Percentiles rank a stretch among this genome's conserved stretches.
These are phyloP conservation scores for Miichthys miiuy DNA, from an alignment of 2,797 vertebrate species.

Conservation along the genomic window DNA sequence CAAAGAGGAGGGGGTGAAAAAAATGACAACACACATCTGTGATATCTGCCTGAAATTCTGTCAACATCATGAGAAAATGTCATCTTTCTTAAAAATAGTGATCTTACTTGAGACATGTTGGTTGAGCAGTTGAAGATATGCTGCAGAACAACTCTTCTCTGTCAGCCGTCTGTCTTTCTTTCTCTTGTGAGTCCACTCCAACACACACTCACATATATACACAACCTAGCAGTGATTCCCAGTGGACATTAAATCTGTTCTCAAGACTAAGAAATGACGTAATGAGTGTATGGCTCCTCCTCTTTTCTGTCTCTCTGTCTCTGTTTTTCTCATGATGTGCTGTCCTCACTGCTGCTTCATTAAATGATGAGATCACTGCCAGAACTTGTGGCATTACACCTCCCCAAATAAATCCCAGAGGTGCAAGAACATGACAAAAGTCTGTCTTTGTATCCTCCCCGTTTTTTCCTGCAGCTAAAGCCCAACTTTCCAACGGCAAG, in stretches of 20 bases:
- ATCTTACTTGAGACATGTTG: slow-evolving; percentile 84
- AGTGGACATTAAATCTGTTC: slow-evolving; percentile 70
- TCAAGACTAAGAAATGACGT: slow-evolving; percentile 66
- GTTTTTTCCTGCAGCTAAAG: neutral
- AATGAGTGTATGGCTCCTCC: slow-evolving; percentile 76
- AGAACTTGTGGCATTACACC: slow-evolving; percentile 13
- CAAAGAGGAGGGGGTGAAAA: neutral
- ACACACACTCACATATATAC: slow-evolving; percentile 33
- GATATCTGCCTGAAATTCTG: neutral
- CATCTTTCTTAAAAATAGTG: neutral
- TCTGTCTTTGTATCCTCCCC: neutral
- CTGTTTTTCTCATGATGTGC: slow-evolving; percentile 55
- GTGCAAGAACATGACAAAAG: slow-evolving; percentile 12
- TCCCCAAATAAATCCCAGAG: slow-evolving; percentile 15
- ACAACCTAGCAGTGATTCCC: slow-evolving; percentile 50
- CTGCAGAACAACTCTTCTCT: slow-evolving; percentile 21
- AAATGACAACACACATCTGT: neutral
- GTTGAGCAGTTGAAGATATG: slow-evolving; percentile 30
- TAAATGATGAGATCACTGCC: slow-evolving; percentile 51
- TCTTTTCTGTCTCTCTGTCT: slow-evolving; percentile 48
- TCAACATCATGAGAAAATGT: neutral
- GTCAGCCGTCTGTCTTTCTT: slow-evolving; percentile 24
- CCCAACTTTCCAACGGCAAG: neutral
- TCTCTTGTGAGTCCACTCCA: slow-evolving; percentile 25
- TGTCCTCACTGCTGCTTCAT: slow-evolving; percentile 42